These are phyloP conservation scores for Orthosia cruda DNA, from an alignment of 2,888 invertebrate species.

Conservation along the genomic window DNA sequence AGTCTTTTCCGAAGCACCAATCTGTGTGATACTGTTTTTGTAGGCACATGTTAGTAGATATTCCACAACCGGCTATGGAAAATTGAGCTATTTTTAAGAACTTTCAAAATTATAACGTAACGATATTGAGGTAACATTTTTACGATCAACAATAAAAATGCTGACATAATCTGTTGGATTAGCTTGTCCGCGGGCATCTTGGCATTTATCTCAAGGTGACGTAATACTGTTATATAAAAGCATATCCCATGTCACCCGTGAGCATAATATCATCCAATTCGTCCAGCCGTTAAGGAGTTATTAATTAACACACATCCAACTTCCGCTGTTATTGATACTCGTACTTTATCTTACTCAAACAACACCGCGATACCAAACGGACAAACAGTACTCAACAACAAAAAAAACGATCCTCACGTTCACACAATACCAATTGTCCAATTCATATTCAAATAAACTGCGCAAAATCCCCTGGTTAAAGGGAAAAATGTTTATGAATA, in stretches of 20 bases:
- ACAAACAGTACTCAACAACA: conserved; percentile 14
- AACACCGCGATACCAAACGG: conserved; percentile 12
- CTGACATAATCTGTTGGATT: no score
- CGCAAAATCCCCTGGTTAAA: conserved; percentile 43
- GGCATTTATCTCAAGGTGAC: not conserved
- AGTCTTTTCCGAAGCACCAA: no score
- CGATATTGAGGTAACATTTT: no score
- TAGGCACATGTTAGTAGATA: no score
- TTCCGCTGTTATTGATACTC: not conserved
- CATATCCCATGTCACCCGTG: not conserved
- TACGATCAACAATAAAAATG: no score
- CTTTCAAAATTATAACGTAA: no score
- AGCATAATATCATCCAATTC: not conserved
- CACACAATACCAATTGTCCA: conserved; percentile 45
- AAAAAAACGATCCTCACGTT: conserved; percentile 15
- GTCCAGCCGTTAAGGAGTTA: not conserved
- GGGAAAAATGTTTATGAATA: conserved; percentile 64
- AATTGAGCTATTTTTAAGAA: no score
- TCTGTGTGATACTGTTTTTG: no score
- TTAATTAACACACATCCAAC: not conserved
- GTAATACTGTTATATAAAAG: no score
- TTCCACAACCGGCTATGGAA: no score
- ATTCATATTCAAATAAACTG: conserved; percentile 61
- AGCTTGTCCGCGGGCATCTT: no score
- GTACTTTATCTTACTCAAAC: conserved; percentile 31